These are phyloP conservation scores for Cyphomyrmex costatus DNA, from an alignment of 1,140 invertebrate species.

Conservation along the genomic window DNA sequence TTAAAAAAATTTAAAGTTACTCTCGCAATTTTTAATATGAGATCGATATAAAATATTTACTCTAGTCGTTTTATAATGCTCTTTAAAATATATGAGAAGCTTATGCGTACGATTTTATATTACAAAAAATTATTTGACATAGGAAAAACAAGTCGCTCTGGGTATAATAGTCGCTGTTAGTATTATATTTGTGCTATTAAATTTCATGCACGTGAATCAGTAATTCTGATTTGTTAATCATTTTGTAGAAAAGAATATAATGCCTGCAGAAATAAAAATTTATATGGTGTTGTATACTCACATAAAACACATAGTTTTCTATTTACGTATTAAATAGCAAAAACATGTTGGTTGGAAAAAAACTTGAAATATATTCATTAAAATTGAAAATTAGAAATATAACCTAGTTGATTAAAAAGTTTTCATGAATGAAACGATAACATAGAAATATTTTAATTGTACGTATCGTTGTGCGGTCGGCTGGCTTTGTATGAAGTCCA, in stretches of 20 bases:
- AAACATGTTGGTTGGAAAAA: background rate
- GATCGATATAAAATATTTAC: slow-evolving; percentile 36
- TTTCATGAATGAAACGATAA: slow-evolving; percentile 15
- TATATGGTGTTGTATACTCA: background rate
- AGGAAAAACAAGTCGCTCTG: background rate
- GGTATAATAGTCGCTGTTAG: background rate
- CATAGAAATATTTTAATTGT: slow-evolving; percentile 26
- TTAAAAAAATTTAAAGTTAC: slow-evolving; percentile 27
- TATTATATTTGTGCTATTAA: background rate
- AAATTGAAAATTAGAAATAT: slow-evolving; percentile 28
- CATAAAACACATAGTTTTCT: background rate
- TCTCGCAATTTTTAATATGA: background rate
- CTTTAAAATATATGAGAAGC: slow-evolving; percentile 27
- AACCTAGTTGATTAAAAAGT: slow-evolving; percentile 24
- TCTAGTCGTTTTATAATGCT: background rate
- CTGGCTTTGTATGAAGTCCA: slow-evolving; percentile 11
- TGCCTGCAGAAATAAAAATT: background rate
- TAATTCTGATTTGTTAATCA: slow-evolving; percentile 3
- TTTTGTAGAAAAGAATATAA: background rate
- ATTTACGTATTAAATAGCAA: slow-evolving; percentile 5
- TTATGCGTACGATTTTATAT: slow-evolving; percentile 17
- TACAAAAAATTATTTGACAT: background rate
- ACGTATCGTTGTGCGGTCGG: background rate
- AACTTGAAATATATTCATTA: background rate
- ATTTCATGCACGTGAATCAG: background rate